These are phyloP conservation scores for Rallus crepitans DNA, from an alignment of 2,797 vertebrate species.

Conservation along the genomic window DNA sequence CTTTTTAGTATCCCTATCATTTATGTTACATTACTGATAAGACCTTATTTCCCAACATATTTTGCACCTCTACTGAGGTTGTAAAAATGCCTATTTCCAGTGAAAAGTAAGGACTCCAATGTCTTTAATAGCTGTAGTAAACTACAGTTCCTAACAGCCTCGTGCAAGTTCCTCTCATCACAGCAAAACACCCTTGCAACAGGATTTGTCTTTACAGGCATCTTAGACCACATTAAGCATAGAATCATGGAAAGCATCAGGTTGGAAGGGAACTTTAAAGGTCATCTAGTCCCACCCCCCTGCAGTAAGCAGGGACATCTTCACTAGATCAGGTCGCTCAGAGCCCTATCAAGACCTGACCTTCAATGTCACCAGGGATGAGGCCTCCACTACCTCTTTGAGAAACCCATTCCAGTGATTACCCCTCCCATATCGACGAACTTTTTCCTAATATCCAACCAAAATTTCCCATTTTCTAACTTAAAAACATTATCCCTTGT, in stretches of 20 bases:
- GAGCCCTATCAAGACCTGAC: no score
- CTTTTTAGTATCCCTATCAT: neutral
- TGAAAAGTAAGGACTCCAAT: neutral
- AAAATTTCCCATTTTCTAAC: no score
- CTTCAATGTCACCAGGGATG: no score
- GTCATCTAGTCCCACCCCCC: no score
- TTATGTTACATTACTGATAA: neutral
- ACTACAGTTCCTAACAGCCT: neutral
- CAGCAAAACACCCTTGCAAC: neutral
- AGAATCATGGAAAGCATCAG: neutral
- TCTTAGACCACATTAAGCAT: neutral
- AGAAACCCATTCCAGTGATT: no score
- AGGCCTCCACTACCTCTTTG: no score
- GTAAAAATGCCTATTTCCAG: neutral
- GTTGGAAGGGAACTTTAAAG: no score
- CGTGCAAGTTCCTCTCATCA: neutral
- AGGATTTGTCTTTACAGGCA: neutral
- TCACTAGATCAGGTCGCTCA: no score
- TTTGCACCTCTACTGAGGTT: neutral
- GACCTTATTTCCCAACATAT: neutral
- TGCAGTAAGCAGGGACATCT: no score
- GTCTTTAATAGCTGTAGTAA: neutral
- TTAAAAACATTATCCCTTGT: no score
- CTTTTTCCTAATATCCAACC: no score
- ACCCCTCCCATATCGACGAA: no score